These are phyloP conservation scores for Perizoma affinitatum DNA, from an alignment of 2,888 invertebrate species.

Conservation along the genomic window DNA sequence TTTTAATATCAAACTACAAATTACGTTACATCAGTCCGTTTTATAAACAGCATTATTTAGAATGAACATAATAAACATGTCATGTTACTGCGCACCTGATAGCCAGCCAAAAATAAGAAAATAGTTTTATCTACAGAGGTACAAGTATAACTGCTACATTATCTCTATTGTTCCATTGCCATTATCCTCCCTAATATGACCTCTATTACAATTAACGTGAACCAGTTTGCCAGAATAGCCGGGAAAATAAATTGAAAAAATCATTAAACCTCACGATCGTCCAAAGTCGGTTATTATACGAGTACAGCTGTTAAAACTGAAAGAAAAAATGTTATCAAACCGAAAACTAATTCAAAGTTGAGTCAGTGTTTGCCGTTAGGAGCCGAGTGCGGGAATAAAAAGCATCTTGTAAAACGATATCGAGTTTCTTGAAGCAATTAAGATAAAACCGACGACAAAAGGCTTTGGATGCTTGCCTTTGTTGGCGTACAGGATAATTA, in stretches of 20 bases:
- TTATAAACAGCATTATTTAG: conserved; percentile 9
- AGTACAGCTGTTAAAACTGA: conserved; percentile 60
- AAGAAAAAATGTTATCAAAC: conserved; percentile 64
- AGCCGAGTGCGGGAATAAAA: conserved; percentile 48
- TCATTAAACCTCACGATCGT: conserved; percentile 59
- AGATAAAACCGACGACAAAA: conserved; percentile 75
- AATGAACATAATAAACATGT: conserved; percentile 8
- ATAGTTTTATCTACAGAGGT: conserved; percentile 24
- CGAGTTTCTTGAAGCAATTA: conserved; percentile 82
- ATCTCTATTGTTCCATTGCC: conserved; percentile 31
- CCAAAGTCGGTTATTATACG: conserved; percentile 61
- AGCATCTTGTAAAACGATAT: conserved; percentile 81
- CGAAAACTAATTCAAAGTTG: conserved; percentile 78
- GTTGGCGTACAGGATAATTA: conserved; percentile 57
- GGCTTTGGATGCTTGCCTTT: conserved; percentile 45
- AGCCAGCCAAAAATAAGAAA: conserved; percentile 20
- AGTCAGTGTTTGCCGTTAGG: conserved; percentile 63
- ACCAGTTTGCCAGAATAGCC: conserved; percentile 19
- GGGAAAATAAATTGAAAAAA: conserved; percentile 51
- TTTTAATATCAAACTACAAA: too few relatives aligned
- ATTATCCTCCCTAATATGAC: conserved; percentile 34
- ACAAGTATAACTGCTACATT: conserved; percentile 28
- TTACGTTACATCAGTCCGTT: not conserved
- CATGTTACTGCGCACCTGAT: conserved; percentile 4
- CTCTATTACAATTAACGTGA: conserved; percentile 41